Percentiles rank a stretch among this genome's conserved stretches.
Conservation (phyloP, 1,140 invertebrate species). For the Brachystomella parvula region DNA sequence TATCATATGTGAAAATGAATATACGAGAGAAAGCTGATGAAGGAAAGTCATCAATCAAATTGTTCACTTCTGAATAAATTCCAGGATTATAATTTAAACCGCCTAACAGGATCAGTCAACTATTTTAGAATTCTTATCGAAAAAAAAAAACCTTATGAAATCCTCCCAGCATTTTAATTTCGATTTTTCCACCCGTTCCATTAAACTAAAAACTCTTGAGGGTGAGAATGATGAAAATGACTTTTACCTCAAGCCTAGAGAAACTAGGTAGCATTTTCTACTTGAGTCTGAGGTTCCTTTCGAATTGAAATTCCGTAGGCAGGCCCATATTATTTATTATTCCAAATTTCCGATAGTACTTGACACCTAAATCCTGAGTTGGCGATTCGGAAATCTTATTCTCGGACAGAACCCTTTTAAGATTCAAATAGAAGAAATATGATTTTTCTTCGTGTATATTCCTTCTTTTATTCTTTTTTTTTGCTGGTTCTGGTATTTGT, state of each 20-base stretch:
- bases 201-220: not conserved
- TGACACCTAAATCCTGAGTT: not conserved
- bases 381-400: not conserved
- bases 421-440: slow-evolving; percentile 4
- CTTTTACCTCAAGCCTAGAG: not conserved
- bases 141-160: not conserved
- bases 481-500: not conserved
- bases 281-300: not conserved
- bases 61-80: not conserved
- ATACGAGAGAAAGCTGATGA: not conserved
- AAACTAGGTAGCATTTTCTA: not conserved
- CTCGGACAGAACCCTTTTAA: not conserved
- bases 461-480: not conserved
- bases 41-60: not conserved
- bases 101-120: not conserved
- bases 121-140: not conserved
- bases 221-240: not conserved
- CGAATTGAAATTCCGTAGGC: not conserved
- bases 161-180: not conserved
- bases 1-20: no score
- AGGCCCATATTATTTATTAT: not conserved
- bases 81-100: not conserved
- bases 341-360: not conserved
- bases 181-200: not conserved
- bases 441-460: not conserved